Conservation (phyloP, 2,113 vertebrate species). For the Microtus ochrogaster region DNA sequence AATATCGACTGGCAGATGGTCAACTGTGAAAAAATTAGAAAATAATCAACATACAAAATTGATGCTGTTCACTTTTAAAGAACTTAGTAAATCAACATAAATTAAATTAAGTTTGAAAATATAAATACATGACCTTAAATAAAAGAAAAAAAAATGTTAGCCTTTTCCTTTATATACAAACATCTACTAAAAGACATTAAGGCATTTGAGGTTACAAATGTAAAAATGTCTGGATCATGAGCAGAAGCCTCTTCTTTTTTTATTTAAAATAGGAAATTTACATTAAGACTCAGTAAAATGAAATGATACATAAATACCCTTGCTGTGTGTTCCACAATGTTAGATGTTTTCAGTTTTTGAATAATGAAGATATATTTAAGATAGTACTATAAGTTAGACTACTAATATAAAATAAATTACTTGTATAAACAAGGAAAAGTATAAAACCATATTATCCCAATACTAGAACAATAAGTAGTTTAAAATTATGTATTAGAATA, state of each 20-base stretch:
- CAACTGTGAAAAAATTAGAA: slow-evolving; percentile 2
- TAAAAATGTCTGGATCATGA: not conserved
- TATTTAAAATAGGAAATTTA: too few species aligned
- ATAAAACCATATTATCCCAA: too few species aligned
- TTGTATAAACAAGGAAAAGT: too few species aligned
- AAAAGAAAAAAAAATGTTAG: not conserved
- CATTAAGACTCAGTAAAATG: too few species aligned
- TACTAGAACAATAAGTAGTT: too few species aligned
- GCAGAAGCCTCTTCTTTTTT: not conserved
- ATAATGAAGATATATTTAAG: too few species aligned
- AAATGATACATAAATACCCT: too few species aligned
- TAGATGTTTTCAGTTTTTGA: too few species aligned
- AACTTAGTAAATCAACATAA: not conserved
- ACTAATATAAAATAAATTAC: too few species aligned
- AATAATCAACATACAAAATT: not conserved
- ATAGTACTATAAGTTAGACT: too few species aligned
- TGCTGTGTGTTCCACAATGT: too few species aligned
- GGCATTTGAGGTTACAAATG: not conserved
- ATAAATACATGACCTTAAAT: not conserved
- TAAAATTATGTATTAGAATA: too few species aligned
- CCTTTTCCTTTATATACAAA: not conserved
- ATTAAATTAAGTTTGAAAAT: not conserved
- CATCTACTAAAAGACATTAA: not conserved
- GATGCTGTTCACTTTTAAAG: not conserved
- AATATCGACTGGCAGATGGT: not conserved